Conservation (phyloP, 2,113 vertebrate species). For the Dissostichus mawsoni region DNA sequence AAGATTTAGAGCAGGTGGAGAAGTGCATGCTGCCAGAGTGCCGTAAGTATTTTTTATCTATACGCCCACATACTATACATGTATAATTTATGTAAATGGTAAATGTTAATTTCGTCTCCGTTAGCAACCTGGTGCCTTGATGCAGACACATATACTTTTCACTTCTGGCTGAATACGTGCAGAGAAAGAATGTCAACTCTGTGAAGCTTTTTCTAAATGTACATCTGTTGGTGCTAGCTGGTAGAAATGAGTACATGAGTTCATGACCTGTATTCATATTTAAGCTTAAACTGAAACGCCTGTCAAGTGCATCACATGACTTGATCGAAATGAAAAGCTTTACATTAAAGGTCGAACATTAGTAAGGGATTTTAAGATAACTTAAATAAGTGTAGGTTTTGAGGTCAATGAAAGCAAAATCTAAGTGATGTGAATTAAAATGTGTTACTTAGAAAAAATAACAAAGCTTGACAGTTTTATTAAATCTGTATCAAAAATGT, state of each 20-base stretch:
- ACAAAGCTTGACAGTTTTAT: background rate
- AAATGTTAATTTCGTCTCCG: slow-evolving; percentile 5
- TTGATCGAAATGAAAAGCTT: background rate
- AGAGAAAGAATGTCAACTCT: slow-evolving; percentile 5
- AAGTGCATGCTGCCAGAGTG: slow-evolving; percentile 99
- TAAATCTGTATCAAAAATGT: background rate
- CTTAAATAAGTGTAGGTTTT: background rate
- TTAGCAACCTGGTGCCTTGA: background rate
- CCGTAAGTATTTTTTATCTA: slow-evolving; percentile 86
- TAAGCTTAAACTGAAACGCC: background rate
- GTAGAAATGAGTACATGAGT: background rate
- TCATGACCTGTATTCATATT: background rate
- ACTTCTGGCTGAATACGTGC: background rate
- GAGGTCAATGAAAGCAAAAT: background rate
- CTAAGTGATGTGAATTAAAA: background rate
- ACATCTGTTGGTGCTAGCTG: background rate
- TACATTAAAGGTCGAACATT: background rate
- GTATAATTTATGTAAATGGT: slow-evolving; percentile 18
- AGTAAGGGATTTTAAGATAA: background rate
- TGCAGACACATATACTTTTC: background rate
- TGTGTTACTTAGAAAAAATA: background rate
- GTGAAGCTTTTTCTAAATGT: background rate
- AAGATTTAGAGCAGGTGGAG: slow-evolving; percentile 96
- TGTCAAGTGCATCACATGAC: background rate
- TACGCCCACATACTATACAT: slow-evolving; percentile 16